These are phyloP conservation scores for Poecilus cupreus DNA, from an alignment of 2,888 invertebrate genomes.

Conservation along the genomic window DNA sequence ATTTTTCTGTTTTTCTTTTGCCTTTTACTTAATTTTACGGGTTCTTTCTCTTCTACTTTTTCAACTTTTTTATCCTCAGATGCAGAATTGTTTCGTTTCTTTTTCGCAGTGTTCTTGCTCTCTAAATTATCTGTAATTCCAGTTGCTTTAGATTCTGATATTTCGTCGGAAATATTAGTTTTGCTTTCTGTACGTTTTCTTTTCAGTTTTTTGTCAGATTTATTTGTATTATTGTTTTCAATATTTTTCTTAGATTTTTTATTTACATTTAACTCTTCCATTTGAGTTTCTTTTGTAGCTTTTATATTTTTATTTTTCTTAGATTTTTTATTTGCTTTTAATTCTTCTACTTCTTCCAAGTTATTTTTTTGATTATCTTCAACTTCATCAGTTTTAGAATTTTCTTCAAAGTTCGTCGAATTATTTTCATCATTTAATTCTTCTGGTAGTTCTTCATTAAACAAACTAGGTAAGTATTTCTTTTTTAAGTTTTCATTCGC, in stretches of 20 bases:
- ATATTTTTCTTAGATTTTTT: slow-evolving; percentile 56
- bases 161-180: slow-evolving; percentile 60
- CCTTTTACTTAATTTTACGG: slow-evolving; percentile 41
- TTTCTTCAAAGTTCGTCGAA: not conserved
- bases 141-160: slow-evolving; percentile 62
- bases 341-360: slow-evolving; percentile 58
- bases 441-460: slow-evolving; percentile 71
- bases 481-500: slow-evolving; percentile 84
- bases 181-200: slow-evolving; percentile 34
- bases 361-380: slow-evolving; percentile 56
- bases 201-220: slow-evolving; percentile 39
- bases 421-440: slow-evolving; percentile 60
- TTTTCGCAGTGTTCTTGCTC: slow-evolving; percentile 23
- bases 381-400: slow-evolving; percentile 45
- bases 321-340: slow-evolving; percentile 57
- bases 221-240: slow-evolving; percentile 16
- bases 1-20: slow-evolving; percentile 54
- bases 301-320: slow-evolving; percentile 66
- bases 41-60: slow-evolving; percentile 42
- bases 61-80: slow-evolving; percentile 49
- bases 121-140: slow-evolving; percentile 60
- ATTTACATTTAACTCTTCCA: slow-evolving; percentile 35
- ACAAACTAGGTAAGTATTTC: slow-evolving; percentile 87
- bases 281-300: slow-evolving; percentile 63
- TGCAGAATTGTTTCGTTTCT: not conserved